Evolutionary conservation across 2,113 vertebrate species (phyloP), one percentile per base, ranked within the genome.

Genomic region (Plotosus lineatus): DNA sequence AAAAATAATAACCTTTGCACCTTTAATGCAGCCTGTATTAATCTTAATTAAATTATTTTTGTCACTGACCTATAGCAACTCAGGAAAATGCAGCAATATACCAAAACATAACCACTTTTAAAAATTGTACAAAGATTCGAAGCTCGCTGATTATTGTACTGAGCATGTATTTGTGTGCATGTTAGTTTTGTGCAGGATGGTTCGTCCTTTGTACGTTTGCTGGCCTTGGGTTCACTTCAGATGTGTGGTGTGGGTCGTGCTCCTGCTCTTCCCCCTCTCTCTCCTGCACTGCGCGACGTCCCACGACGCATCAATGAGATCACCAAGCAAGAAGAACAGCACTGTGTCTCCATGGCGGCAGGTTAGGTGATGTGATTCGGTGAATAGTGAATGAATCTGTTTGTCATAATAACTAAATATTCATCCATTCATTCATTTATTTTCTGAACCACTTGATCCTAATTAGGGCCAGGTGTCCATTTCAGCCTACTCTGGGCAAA

Each of bases 221-320:
- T 99, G 88, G 94, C 97, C 0, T 82, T 99, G 90, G 97, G 97
- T 4, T 99, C 97, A 0, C 85, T 99, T 21, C 97, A 99, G 87
- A 94, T 99, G 95, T 98, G 97, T 79, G 96, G 95, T 0, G 91
- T 97, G 2, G 97, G 97, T 48, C 94, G 88, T 74, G 92, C 93
- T 42, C 85, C 96, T 0, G 92, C 91, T 42, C 93, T 99, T 51
- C 97, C 98, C 6, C 89, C 90, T 0, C 86, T 98, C 19, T 98
- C 97, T n/a, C 89, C 90, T 0, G 86, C 91, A 1, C 81, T 99
- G 1, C 75, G 40, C 1, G 93, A 93, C 14, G 92, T 98, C 46
- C 96, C 98, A 0, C 94, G 91, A 26, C 92, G 96, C 61, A 6
- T 95, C 79, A 96, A 94, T 88, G 90, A 93, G 23, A 82, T 94